Percentiles rank a stretch among this genome's conserved stretches.
These are phyloP conservation scores for Pluvianellus socialis DNA, from an alignment of 2,113 vertebrate genomes.

Conservation along the genomic window DNA sequence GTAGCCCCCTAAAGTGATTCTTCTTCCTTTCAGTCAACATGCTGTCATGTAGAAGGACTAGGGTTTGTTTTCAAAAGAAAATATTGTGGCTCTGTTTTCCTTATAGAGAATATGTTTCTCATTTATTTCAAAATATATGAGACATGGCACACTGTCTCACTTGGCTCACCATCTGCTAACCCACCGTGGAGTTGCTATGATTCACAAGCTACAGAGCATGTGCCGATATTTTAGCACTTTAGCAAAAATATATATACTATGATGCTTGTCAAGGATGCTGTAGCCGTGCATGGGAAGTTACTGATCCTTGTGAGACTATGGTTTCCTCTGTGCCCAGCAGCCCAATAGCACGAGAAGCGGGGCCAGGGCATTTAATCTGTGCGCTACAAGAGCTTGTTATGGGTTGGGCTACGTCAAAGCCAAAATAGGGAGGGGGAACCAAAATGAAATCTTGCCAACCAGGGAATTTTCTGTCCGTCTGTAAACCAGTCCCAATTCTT, in stretches of 20 bases:
- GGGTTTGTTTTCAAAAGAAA: not conserved
- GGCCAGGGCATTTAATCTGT: not conserved
- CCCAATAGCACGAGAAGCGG: not conserved
- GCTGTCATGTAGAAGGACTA: not conserved
- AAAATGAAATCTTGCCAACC: not conserved
- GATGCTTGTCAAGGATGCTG: not conserved
- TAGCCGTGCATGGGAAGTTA: not conserved
- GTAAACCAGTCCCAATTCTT: not conserved
- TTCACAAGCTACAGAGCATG: not conserved
- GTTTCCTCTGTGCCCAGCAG: not conserved
- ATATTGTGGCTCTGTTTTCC: not conserved
- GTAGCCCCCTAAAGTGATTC: not conserved
- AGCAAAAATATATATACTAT: not conserved
- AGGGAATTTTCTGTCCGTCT: not conserved
- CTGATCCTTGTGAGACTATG: not conserved
- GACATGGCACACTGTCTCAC: not conserved
- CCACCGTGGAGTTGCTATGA: not conserved
- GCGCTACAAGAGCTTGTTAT: not conserved
- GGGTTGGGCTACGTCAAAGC: not conserved
- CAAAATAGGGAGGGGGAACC: not conserved
- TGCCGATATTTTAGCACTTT: not conserved
- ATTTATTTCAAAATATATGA: not conserved
- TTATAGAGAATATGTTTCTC: not conserved
- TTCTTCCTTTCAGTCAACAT: not conserved
- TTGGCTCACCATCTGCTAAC: conserved; percentile 7